Evolutionary conservation across 1,140 invertebrate species (phyloP).

Genomic region (Harlomillsia oculata): DNA sequence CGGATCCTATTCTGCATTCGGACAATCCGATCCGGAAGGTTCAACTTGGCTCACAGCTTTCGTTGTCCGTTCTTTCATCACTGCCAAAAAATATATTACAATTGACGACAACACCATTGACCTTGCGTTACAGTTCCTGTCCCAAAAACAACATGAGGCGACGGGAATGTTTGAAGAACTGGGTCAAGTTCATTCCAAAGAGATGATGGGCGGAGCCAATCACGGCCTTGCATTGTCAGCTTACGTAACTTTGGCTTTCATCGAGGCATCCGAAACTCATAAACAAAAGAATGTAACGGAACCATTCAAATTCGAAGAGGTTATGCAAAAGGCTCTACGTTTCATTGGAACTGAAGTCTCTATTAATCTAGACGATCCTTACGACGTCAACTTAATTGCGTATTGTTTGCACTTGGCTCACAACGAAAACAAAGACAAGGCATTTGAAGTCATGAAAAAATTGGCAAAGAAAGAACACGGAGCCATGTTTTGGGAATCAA

Average conservation of each 20-base stretch:
- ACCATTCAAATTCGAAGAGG: not conserved
- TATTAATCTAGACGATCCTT: constrained; percentile 43
- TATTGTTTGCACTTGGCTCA: constrained; percentile 47
- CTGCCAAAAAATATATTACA: constrained; percentile 66
- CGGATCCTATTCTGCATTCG: constrained; percentile 92
- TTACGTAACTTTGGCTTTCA: constrained; percentile 11
- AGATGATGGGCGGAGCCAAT: constrained; percentile 6
- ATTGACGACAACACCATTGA: constrained; percentile 55
- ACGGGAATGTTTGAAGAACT: constrained; percentile 41
- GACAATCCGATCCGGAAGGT: constrained; percentile 62
- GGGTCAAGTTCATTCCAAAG: constrained; percentile 10
- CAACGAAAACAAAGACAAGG: constrained; percentile 22
- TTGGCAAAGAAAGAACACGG: constrained; percentile 42
- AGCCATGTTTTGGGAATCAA: constrained; percentile 52
- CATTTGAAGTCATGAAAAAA: not conserved
- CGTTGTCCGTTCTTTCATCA: constrained; percentile 73
- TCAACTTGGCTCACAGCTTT: constrained; percentile 96
- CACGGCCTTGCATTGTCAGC: constrained; percentile 14
- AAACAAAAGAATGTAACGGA: constrained; percentile 35
- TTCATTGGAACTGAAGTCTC: constrained; percentile 64
- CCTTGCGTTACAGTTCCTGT: constrained; percentile 45
- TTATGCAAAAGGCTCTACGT: constrained; percentile 61
- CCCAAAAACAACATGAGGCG: constrained; percentile 43
- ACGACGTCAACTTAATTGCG: constrained; percentile 46
- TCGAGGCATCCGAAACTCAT: constrained; percentile 40